Evolutionary conservation across 2,888 invertebrate species (phyloP), one percentile per base, ranked within the genome.

Genomic region (Dryobota labecula): DNA sequence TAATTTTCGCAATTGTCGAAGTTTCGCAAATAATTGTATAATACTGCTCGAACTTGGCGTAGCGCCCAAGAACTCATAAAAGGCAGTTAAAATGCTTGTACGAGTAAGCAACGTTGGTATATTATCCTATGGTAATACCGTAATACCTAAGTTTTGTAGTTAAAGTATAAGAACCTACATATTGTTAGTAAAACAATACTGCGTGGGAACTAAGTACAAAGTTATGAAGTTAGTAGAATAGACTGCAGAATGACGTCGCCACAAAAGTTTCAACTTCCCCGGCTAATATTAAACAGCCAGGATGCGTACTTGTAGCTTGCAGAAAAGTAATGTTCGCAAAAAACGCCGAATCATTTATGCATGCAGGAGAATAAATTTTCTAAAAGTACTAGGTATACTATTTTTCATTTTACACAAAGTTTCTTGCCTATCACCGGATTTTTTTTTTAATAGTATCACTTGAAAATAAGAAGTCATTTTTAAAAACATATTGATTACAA

Each of bases 231-330:
- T 33, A 9, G 33, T 49, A 51, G 33, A 49, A 73, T 41, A 43
- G 49, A 49, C 49, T 73, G 24, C n/a, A 61, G n/a, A 73, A 36
- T 61, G 43, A 51, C 20, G 33, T 61, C 41, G 18, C 41, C 13
- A 27, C 51, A 27, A 73, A 73, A 73, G 51, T 73, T 61, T 30
- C 27, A 36, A 73, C 27, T 73, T 43, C 18, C 8, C 11, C 62
- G 15, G 43, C 27, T 73, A 53, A 36, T 62, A 43, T 61, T 51
- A 61, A 73, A 73, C 49, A 49, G 20, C 2, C 15, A 30, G 8
- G 20, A n/a, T 18, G 24, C 20, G 15, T 30, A 15, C 54, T 45
- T 20, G n/a, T 45, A 33, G n/a, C 33, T 72, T n/a, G 9, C 33
- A 57, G 24, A 33, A 49, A 27, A 72, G 24, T 41, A 20, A 24